A percentile compares a stretch with the other conserved stretches of the same genome.
Conservation (phyloP, 2,113 vertebrate species). For the Pelmatolapia mariae region DNA sequence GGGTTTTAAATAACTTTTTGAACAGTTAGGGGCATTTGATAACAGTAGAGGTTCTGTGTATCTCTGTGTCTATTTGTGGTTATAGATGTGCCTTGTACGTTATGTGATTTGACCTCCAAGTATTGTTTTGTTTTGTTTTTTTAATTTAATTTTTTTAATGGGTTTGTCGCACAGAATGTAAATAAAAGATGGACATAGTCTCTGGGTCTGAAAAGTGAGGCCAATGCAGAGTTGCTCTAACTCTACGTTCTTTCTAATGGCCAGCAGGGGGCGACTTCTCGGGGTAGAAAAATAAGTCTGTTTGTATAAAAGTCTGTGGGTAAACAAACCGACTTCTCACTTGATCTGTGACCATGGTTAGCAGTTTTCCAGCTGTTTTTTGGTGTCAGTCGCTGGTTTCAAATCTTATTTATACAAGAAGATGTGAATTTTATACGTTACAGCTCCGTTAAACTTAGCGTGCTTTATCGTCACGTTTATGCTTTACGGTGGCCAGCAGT, state of each 20-base stretch:
- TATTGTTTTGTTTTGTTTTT: background rate
- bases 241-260: background rate
- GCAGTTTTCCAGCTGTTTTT: background rate
- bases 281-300: background rate
- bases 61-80: background rate
- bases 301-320: background rate
- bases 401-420: background rate
- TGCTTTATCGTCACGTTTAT: background rate
- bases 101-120: background rate
- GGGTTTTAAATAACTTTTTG: background rate
- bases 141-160: accelerated
- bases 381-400: background rate
- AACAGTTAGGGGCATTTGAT: background rate
- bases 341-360: background rate
- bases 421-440: background rate
- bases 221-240: background rate
- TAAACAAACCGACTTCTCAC: background rate
- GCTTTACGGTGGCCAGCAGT: background rate
- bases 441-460: background rate
- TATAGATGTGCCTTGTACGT: background rate
- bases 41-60: background rate
- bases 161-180: background rate
- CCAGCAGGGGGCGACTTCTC: background rate
- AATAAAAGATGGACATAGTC: background rate
- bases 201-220: background rate